Percentiles rank a stretch among this genome's conserved stretches.
Conservation (phyloP, 1,140 invertebrate genomes). For the Venustaconcha ellipsiformis region DNA sequence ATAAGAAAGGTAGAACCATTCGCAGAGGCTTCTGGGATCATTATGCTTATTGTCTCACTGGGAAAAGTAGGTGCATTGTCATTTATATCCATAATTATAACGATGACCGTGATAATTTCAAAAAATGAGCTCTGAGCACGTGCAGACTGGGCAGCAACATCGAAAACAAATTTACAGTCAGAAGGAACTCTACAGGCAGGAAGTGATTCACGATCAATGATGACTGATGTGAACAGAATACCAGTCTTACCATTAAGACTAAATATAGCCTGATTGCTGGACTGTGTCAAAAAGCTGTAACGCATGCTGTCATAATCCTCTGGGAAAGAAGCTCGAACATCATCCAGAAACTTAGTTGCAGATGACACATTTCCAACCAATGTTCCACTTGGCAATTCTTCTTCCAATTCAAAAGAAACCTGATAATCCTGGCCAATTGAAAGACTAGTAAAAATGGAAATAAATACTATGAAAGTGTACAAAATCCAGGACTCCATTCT, state of each 20-base stretch:
- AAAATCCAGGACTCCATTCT: no score
- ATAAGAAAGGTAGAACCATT: slow-evolving; percentile 78
- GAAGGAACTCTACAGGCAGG: slow-evolving; percentile 34
- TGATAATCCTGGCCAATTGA: slow-evolving; percentile 7
- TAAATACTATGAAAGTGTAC: neutral
- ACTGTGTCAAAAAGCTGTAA: slow-evolving; percentile 25
- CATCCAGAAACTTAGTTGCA: slow-evolving; percentile 17
- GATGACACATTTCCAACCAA: slow-evolving; percentile 28
- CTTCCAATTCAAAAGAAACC: slow-evolving; percentile 12
- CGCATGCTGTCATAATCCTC: slow-evolving; percentile 14
- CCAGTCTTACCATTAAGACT: slow-evolving; percentile 40
- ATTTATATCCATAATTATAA: slow-evolving; percentile 82
- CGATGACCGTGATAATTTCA: slow-evolving; percentile 51
- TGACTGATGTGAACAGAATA: slow-evolving; percentile 47
- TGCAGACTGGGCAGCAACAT: slow-evolving; percentile 48
- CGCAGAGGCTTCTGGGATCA: slow-evolving; percentile 67
- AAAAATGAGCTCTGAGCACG: slow-evolving; percentile 36
- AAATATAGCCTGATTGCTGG: slow-evolving; percentile 21
- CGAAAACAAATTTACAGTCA: slow-evolving; percentile 47
- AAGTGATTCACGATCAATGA: slow-evolving; percentile 56
- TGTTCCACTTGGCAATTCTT: slow-evolving; percentile 17
- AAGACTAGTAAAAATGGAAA: neutral
- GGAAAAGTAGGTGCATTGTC: slow-evolving; percentile 91
- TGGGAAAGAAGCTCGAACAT: neutral
- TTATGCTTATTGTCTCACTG: slow-evolving; percentile 37